Evolutionary conservation across 2,797 vertebrate genomes (phyloP), one percentile per base, ranked within the genome.

Genomic region (Lophotriccus pileatus): DNA sequence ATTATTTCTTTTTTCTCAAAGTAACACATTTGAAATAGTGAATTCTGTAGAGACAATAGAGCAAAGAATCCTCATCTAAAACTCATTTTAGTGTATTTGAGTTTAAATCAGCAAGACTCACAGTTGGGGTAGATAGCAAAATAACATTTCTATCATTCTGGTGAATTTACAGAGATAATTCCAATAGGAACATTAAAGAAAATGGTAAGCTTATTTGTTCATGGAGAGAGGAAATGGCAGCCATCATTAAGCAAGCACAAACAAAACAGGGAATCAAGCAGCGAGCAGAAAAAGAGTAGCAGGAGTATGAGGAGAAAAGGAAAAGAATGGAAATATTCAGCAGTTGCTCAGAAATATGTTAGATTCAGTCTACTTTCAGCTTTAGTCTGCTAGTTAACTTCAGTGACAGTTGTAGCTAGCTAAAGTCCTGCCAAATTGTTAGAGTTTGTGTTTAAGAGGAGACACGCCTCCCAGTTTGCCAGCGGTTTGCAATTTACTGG

Each of bases 51-150:
- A 86, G 63, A 95, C 49, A 91, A 79, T 10, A 86, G 76, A 93
- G 87, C 55, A 92, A 94, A 91, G 72, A 91, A 83, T 68, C 52
- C 49, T 81, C n/a, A 84, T 89, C 83, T 94, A 90, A 93, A 93
- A 84, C 63, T 56, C 53, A 62, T 93, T 95, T 94, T 87, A 77
- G 47, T 2, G 2, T 79, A 84, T 86, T 90, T 89, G 46, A 70
- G 55, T 86, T 92, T 75, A 93, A 95, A 89, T 86, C 77, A 68
- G 84, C 60, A 89, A 90, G 83, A 64, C 12, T 93, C 81, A 85
- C 68, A 77, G 52, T 55, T 85, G 64, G 53, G 16, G 16, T 76
- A 87, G 76, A 90, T 64, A 86, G 60, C 70, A 93, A 88, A 93
- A 90, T 90, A 91, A 74, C 17, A 28, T 32, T 89, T 79, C 47